Percentiles rank a stretch among this genome's conserved stretches.
phyloP scores from a whole-genome alignment of 35 echinoderm and acorn worm genomes.

The Chiridota heheva region DNA sequence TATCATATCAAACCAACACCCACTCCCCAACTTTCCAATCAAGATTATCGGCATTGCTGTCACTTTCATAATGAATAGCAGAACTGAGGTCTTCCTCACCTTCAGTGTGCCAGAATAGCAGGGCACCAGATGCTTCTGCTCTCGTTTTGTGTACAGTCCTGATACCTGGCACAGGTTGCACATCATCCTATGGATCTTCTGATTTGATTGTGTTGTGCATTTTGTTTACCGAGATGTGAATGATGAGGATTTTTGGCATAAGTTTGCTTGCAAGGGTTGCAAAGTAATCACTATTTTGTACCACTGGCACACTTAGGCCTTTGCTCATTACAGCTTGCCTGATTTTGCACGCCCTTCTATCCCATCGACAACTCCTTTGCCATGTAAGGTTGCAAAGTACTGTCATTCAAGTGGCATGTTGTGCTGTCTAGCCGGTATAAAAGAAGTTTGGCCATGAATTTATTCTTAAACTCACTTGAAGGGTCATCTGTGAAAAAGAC shows the following conservation, averaged over 20 bases:
- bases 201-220: background rate
- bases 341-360: conserved; percentile 16
- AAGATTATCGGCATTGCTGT: too few relatives aligned
- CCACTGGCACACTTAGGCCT: background rate
- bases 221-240: conserved; percentile 2
- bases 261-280: background rate
- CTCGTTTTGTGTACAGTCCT: background rate
- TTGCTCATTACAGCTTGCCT: background rate
- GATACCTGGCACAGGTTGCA: conserved; percentile 14
- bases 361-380: conserved; percentile 31
- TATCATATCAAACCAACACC: conserved; percentile 5
- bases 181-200: conserved; percentile 2
- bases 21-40: too few relatives aligned
- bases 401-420: background rate
- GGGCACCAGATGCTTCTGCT: background rate
- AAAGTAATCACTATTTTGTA: conserved; percentile 23
- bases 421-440: background rate
- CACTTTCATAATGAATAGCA: too few relatives aligned
- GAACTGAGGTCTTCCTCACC: too few relatives aligned
- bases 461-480: conserved; percentile 51
- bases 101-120: too few relatives aligned
- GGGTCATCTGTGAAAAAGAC: conserved; percentile 19
- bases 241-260: background rate
- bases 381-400: conserved; percentile 24
- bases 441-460: background rate